phyloP scores from a whole-genome alignment of 1,140 invertebrate genomes.

The Orussus abietinus region DNA sequence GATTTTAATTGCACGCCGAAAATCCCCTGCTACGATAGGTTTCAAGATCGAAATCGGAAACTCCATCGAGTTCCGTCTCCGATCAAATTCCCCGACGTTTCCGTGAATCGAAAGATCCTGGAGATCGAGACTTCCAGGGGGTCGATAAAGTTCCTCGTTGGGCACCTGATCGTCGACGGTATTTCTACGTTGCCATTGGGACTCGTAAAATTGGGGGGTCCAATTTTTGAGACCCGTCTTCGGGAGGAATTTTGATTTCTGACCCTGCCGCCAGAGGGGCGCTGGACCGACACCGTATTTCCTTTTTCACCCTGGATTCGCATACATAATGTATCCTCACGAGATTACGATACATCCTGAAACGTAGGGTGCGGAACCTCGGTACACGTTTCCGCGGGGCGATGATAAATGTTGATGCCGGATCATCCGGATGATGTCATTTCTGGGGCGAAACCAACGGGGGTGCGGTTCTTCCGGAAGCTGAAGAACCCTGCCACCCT shows the following conservation, averaged over 20 bases:
- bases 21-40: too few species aligned
- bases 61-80: too few species aligned
- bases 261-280: not conserved
- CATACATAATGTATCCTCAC: not conserved
- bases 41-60: too few species aligned
- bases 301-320: not conserved
- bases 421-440: too few species aligned
- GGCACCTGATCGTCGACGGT: conserved; percentile 3
- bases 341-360: not conserved
- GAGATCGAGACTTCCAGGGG: too few species aligned
- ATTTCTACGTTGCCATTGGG: too few species aligned
- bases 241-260: conserved; percentile 15
- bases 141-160: conserved; percentile 10
- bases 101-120: too few species aligned
- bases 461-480: too few species aligned
- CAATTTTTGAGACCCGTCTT: not conserved
- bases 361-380: not conserved
- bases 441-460: too few species aligned
- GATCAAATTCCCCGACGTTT: too few species aligned
- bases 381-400: not conserved
- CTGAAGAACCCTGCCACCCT: too few species aligned
- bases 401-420: not conserved
- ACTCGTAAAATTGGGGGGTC: conserved; percentile 3
- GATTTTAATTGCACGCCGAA: too few species aligned
- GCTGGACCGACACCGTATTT: not conserved